Percentiles rank a stretch among this genome's conserved stretches.
Evolutionary conservation across 2,888 invertebrate genomes (phyloP).

Genomic region (Nymphalis urticae): DNA sequence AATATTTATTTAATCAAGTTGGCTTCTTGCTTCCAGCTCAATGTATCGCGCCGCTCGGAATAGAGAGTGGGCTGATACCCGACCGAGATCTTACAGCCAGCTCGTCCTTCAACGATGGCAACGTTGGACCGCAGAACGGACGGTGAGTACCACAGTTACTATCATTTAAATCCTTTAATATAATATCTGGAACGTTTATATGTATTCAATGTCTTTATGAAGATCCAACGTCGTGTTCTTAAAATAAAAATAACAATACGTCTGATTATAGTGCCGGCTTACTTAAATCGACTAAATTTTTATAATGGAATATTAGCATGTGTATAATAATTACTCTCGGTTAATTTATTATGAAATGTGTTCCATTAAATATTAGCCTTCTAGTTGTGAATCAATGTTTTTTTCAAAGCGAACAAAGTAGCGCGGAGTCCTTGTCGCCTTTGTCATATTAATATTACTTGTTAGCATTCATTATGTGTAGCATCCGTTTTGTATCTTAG

Average conservation of each 20-base stretch:
- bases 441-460: slow-evolving; percentile 11
- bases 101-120: slow-evolving; percentile 91
- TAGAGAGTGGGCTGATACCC: slow-evolving; percentile 91
- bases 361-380: too few species aligned
- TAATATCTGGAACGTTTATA: too few species aligned
- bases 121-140: slow-evolving; percentile 92
- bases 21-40: slow-evolving; percentile 83
- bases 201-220: too few species aligned
- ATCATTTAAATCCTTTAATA: background rate
- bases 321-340: too few species aligned
- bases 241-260: too few species aligned
- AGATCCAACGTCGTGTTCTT: too few species aligned
- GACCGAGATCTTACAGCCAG: slow-evolving; percentile 92
- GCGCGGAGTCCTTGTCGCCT: background rate
- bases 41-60: slow-evolving; percentile 91
- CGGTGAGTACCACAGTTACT: slow-evolving; percentile 78
- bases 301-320: too few species aligned
- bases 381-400: background rate
- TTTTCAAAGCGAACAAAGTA: background rate
- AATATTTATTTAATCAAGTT: background rate
- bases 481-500: slow-evolving; percentile 32
- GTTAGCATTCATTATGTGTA: slow-evolving; percentile 34
- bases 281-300: too few species aligned
- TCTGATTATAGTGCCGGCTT: too few species aligned
- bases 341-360: too few species aligned